Base-by-base conservation (phyloP, 2,888 invertebrate species). In the Hanleya hanleyi region DNA sequence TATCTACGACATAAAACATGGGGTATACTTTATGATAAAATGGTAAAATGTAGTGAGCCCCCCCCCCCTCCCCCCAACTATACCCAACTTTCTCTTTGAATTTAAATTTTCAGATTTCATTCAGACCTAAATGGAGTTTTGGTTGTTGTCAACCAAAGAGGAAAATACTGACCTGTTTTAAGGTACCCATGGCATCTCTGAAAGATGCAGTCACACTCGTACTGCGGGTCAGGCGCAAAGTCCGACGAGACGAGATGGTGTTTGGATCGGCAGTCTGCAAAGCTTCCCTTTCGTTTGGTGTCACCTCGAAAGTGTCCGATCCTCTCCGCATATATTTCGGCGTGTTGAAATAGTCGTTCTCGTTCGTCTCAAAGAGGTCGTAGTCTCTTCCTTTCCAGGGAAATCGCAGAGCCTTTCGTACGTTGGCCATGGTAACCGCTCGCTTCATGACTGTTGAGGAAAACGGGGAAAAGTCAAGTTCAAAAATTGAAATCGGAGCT, bases 131-230 rank as follows among this genome's bases (percentile, higher is more conserved):
- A n/a, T n/a, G n/a, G n/a, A n/a, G n/a, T n/a, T n/a, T n/a, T n/a
- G n/a, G n/a, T n/a, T n/a, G n/a, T n/a, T n/a, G n/a, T n/a, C n/a
- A n/a, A n/a, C n/a, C n/a, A n/a, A n/a, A n/a, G n/a, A n/a, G n/a
- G n/a, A n/a, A n/a, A n/a, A n/a, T n/a, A 57, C 57, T 7, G 9
- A 57, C 57, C 84, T 87, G 86, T 78, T 81, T 81, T 33, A 87
- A 72, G 36, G 77, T 81, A 36, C 86, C 87, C 38, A 87, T 83
- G 22, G 85, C 87, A 77, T 86, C 85, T 50, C 86, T 76, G 22
- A 87, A 83, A 0, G 86, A 86, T 67, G 78, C 77, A 22, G 84
- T 84, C 15, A 84, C 68, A 49, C 79, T 81, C 29, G 81, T 81
- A 57, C 83, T 81, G 64, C 84, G 71, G 33, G 79, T 64, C 9